These are phyloP conservation scores for Petaurus breviceps DNA, from an alignment of 2,113 vertebrate species.

Conservation along the genomic window DNA sequence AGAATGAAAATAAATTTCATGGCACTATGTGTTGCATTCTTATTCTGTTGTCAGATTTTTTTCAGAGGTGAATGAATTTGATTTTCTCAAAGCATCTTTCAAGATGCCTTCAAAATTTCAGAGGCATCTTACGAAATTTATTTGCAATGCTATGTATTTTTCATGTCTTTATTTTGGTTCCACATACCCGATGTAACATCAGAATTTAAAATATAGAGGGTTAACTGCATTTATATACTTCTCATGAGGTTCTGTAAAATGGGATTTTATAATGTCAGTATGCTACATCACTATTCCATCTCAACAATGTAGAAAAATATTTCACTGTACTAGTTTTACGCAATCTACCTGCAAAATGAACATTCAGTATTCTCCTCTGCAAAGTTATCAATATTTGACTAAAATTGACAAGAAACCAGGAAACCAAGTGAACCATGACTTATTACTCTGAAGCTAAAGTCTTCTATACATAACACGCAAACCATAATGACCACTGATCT, in stretches of 20 bases:
- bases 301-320: background rate
- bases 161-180: background rate
- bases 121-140: slow-evolving; percentile 2
- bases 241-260: slow-evolving; percentile 20
- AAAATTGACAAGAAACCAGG: slow-evolving; percentile 65
- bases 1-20: background rate
- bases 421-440: slow-evolving; percentile 64
- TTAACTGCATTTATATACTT: background rate
- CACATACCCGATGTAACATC: background rate
- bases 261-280: slow-evolving; percentile 19
- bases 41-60: slow-evolving; percentile 23
- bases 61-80: background rate
- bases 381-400: slow-evolving; percentile 79
- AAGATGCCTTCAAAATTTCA: background rate
- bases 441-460: slow-evolving; percentile 43
- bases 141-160: background rate
- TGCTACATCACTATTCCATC: background rate
- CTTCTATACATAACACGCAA: slow-evolving; percentile 57
- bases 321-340: slow-evolving; percentile 18
- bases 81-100: background rate
- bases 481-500: slow-evolving; percentile 70
- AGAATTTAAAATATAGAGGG: background rate
- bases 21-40: background rate
- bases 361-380: slow-evolving; percentile 51
- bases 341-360: slow-evolving; percentile 62